phyloP scores from a whole-genome alignment of 2,797 vertebrate genomes.

The Spatula clypeata region DNA sequence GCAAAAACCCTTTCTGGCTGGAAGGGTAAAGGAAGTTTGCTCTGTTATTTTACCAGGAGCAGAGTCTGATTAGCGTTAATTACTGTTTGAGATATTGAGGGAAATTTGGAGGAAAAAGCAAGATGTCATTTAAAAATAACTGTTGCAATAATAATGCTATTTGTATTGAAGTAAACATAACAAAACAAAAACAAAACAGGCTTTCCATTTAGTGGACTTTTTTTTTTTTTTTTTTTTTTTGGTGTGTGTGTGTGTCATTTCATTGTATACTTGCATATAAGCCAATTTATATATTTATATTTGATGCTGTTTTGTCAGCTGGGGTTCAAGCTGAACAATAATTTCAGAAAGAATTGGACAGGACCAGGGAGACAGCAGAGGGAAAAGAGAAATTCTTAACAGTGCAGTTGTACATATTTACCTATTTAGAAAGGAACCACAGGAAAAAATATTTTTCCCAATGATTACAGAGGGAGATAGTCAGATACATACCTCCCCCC shows the following conservation, averaged over 20 bases:
- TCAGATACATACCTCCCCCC: not conserved
- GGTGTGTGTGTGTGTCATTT: not conserved
- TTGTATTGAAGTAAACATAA: not conserved
- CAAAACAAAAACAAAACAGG: not conserved
- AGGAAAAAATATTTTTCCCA: not conserved
- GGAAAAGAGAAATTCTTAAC: not conserved
- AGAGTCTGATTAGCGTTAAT: slow-evolving; percentile 15
- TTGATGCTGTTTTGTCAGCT: not conserved
- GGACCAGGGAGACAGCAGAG: not conserved
- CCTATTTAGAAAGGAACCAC: not conserved
- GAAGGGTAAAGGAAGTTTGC: slow-evolving; percentile 12
- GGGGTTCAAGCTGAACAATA: not conserved
- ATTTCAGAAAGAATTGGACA: not conserved
- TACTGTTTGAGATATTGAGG: not conserved
- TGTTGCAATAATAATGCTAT: not conserved
- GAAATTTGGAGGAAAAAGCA: not conserved
- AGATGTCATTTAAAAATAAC: not conserved
- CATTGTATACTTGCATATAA: not conserved
- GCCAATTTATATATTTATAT: not conserved
- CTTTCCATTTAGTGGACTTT: not conserved
- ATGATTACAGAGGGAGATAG: not conserved
- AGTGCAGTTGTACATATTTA: not conserved
- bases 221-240: not conserved
- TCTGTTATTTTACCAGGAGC: slow-evolving; percentile 21
- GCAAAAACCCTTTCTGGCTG: not conserved